These are phyloP conservation scores for Tenthredo scrophulariae DNA, from an alignment of 2,888 invertebrate species.

Conservation along the genomic window DNA sequence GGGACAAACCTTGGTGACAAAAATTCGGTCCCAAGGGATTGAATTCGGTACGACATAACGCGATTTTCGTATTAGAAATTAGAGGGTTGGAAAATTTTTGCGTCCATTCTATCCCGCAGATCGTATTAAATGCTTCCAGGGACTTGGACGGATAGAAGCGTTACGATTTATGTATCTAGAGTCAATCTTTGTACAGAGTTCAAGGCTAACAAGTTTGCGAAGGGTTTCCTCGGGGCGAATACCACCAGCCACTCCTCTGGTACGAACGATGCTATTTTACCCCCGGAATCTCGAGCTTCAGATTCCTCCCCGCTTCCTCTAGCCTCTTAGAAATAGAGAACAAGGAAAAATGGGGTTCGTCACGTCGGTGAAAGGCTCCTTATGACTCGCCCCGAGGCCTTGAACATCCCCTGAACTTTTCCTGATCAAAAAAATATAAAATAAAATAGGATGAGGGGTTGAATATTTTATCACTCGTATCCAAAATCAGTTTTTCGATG, in stretches of 20 bases:
- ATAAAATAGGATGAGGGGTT: not conserved
- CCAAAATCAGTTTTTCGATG: not conserved
- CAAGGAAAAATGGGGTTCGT: not conserved
- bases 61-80: not conserved
- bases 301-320: not conserved
- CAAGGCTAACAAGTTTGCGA: conserved; percentile 37
- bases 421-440: not conserved
- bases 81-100: not conserved
- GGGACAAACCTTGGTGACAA: not conserved
- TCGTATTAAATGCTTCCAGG: not conserved
- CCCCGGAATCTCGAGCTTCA: conserved; percentile 5
- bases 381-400: not conserved
- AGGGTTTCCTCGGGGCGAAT: conserved; percentile 35
- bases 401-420: not conserved
- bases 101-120: not conserved
- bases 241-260: not conserved
- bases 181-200: conserved; percentile 33
- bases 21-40: not conserved
- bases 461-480: not conserved
- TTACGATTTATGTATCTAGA: conserved; percentile 1
- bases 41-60: not conserved
- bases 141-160: not conserved
- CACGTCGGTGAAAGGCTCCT: not conserved
- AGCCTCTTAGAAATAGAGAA: conserved; percentile 15
- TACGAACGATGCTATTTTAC: conserved; percentile 28